phyloP scores from a whole-genome alignment of 2,888 invertebrate genomes.

The Creontiades dilutus region DNA sequence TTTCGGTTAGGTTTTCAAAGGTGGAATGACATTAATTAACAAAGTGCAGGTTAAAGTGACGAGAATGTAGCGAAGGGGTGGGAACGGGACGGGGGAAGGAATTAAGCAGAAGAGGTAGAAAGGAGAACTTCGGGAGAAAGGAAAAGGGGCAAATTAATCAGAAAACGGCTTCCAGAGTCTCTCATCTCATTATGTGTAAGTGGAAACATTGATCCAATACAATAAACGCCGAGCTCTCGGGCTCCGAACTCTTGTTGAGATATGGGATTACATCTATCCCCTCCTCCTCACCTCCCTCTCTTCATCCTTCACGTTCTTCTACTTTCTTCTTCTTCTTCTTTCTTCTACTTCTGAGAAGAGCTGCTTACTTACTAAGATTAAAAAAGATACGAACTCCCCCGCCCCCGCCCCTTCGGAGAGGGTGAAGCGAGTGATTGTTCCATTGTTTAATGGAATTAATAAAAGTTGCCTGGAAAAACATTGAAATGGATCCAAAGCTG shows the following conservation, averaged over 20 bases:
- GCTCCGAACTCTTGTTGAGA: conserved; percentile 74
- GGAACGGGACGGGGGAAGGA: conserved; percentile 49
- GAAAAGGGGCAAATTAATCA: conserved; percentile 67
- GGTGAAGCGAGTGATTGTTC: conserved; percentile 71
- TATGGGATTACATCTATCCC: conserved; percentile 75
- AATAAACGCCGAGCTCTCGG: conserved; percentile 72
- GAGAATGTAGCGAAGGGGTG: conserved; percentile 49
- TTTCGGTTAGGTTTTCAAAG: conserved; percentile 52
- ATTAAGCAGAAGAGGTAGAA: conserved; percentile 37
- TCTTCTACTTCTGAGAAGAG: conserved; percentile 62
- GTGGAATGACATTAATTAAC: conserved; percentile 70
- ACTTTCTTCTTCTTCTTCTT: conserved; percentile 41
- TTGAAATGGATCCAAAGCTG: conserved; percentile 70
- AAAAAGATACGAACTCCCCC: conserved; percentile 74
- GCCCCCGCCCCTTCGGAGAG: background rate
- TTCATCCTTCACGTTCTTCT: background rate
- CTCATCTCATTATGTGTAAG: conserved; percentile 75
- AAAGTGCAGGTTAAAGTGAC: conserved; percentile 61
- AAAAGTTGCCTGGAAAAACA: conserved; percentile 71
- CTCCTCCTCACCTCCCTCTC: conserved; percentile 40
- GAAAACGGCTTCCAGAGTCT: conserved; percentile 71
- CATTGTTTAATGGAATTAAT: conserved; percentile 73
- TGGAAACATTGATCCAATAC: conserved; percentile 75
- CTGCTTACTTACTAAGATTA: conserved; percentile 75
- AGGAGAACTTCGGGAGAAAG: conserved; percentile 27